Conservation (phyloP, 2,797 vertebrate genomes). For the Gallirallus australis region DNA sequence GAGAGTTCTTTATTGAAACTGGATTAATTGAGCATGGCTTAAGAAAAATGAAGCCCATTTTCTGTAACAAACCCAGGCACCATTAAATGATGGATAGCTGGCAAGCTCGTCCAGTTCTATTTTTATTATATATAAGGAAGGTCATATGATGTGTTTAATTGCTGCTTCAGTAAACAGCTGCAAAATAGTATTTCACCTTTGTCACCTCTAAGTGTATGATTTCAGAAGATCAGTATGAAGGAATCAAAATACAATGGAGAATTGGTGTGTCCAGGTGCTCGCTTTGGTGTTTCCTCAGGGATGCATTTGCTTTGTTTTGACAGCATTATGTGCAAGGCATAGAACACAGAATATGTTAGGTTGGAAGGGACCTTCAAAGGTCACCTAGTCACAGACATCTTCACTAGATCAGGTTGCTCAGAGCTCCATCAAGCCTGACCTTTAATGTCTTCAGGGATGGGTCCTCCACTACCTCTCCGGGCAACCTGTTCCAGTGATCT, state of each 20-base stretch:
- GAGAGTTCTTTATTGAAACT: neutral
- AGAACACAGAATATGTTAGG: no score
- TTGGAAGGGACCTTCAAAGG: no score
- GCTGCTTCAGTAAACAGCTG: neutral
- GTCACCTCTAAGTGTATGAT: neutral
- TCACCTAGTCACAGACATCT: no score
- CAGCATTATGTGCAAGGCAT: neutral
- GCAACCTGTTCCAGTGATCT: no score
- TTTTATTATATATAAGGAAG: neutral
- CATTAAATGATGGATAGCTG: neutral
- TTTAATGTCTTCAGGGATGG: no score
- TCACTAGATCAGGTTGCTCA: no score
- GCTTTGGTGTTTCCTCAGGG: rapidly evolving
- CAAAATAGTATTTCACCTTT: neutral
- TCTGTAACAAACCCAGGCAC: neutral
- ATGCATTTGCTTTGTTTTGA: neutral
- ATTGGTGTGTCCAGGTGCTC: neutral
- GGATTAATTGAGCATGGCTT: neutral
- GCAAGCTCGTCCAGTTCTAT: neutral
- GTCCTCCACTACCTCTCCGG: no score
- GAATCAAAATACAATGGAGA: neutral
- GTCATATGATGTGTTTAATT: neutral
- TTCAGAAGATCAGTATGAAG: neutral
- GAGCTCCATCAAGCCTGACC: no score
- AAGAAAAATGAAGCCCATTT: neutral